phyloP scores from a whole-genome alignment of 2,888 invertebrate species.

The Endotricha flammealis region DNA sequence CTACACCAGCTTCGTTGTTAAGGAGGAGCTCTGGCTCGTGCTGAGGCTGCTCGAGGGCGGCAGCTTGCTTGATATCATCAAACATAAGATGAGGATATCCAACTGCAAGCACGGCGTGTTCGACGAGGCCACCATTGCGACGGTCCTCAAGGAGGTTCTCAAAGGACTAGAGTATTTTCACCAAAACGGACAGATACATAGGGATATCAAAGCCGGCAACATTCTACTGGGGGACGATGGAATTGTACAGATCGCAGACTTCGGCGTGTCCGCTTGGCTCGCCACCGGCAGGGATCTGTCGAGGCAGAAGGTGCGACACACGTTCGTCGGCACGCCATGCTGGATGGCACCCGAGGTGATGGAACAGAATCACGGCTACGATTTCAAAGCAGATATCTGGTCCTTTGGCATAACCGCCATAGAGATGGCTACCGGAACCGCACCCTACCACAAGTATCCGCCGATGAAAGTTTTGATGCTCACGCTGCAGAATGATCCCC shows the following conservation, averaged over 20 bases:
- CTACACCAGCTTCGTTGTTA: slow-evolving; percentile 98
- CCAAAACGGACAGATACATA: slow-evolving; percentile 96
- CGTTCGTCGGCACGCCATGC: slow-evolving; percentile 99
- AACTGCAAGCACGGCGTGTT: slow-evolving; percentile 98
- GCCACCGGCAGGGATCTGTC: slow-evolving; percentile 97
- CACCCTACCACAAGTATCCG: slow-evolving; percentile 99
- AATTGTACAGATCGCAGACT: slow-evolving; percentile 99
- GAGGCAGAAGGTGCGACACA: slow-evolving; percentile 97
- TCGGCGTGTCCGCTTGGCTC: slow-evolving; percentile 99
- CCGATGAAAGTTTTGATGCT: slow-evolving; percentile 99
- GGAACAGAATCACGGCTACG: slow-evolving; percentile 99
- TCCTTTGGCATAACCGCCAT: slow-evolving; percentile 97
- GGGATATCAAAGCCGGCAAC: slow-evolving; percentile 82
- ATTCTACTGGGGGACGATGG: slow-evolving; percentile 98
- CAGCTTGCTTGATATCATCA: slow-evolving; percentile 93
- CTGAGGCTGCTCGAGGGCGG: slow-evolving; percentile 96
- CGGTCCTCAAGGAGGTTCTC: slow-evolving; percentile 96
- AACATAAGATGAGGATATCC: slow-evolving; percentile 94
- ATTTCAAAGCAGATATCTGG: slow-evolving; percentile 95
- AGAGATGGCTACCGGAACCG: slow-evolving; percentile 99
- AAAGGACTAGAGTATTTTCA: slow-evolving; percentile 99
- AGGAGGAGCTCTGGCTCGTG: slow-evolving; percentile 99
- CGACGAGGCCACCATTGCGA: slow-evolving; percentile 98
- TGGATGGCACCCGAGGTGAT: slow-evolving; percentile 99
- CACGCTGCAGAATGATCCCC: slow-evolving; percentile 99